Evolutionary conservation across 92 coral and sea anemone genomes (phyloP), one percentile per base, ranked within the genome.

Genomic region (Diadumene lineata): DNA sequence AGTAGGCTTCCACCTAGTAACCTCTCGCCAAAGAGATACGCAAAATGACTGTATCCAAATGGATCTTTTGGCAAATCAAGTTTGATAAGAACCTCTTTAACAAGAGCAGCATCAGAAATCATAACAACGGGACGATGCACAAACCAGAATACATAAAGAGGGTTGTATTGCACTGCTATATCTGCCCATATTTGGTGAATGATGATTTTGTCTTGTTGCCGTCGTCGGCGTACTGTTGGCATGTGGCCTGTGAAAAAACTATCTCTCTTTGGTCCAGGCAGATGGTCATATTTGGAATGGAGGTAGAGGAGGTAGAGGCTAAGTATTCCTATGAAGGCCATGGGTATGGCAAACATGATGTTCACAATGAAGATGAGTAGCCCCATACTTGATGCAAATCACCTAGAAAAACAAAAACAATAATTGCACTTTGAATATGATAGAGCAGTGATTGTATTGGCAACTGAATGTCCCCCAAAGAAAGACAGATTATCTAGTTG

Each of bases 91-190:
- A 92, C 90, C 58, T 92, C 90, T 31, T 90, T 90, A 32, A 89
- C 92, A 23, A 86, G 69, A 31, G 77, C 60, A 0, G 94, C 91
- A 63, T 92, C 98, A 23, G 94, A 76, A 34, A 92, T 83, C 43
- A 92, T 83, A 6, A 85, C 87, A 8, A 86, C 79, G 18, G 98
- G 98, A n/a, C 91, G 85, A 58, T 89, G 87, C 50, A 68, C 81
- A 65, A 92, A 92, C 98, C 98, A 92, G 79, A 92, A 89, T 4
- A 92, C 92, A 33, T 69, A 92, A n/a, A 92, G 62, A 9, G 98
- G 98, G 51, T 75, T 82, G 73, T 86, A 70, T 27, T 86, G 82
- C 21, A 84, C 74, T 15, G 88, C 90, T 33, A 90, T 74, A 34
- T 92, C 92, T 21, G 94, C 83, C 86, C 93, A 85, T 31, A 87